Percentiles rank a stretch among this genome's conserved stretches.
These are phyloP conservation scores for Otis tarda DNA, from an alignment of 2,113 vertebrate species.

Conservation along the genomic window DNA sequence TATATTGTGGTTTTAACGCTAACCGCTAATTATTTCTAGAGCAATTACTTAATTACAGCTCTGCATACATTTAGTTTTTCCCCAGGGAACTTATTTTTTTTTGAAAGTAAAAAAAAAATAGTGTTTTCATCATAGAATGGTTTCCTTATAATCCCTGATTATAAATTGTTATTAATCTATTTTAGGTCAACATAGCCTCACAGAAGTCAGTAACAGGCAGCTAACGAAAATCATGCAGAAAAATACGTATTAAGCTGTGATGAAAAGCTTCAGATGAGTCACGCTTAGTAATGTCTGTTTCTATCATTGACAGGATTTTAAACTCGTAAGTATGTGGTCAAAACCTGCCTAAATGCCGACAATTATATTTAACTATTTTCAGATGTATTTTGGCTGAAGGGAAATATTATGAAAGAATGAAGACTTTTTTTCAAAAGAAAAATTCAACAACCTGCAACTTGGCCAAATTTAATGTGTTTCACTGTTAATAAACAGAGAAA, in stretches of 20 bases:
- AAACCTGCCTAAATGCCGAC: neutral
- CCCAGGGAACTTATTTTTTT: neutral
- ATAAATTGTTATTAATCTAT: neutral
- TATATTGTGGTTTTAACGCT: accelerated
- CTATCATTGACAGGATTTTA: neutral
- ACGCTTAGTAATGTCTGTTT: neutral
- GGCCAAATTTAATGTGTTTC: neutral
- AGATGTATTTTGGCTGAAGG: neutral
- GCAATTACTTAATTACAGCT: neutral
- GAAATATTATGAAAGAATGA: neutral
- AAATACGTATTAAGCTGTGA: neutral
- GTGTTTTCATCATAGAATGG: no score
- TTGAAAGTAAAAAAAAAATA: neutral
- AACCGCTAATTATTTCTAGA: neutral
- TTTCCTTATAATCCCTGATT: neutral
- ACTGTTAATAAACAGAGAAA: neutral
- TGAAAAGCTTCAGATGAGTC: neutral
- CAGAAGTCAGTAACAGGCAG: neutral
- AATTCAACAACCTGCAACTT: neutral
- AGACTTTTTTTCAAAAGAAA: neutral
- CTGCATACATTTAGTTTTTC: neutral
- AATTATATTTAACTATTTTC: neutral
- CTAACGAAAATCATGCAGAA: neutral
- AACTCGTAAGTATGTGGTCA: neutral
- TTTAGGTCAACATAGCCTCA: neutral